Conservation (phyloP, 2,113 vertebrate genomes). For the Cryptomyrus ogoouensis region DNA sequence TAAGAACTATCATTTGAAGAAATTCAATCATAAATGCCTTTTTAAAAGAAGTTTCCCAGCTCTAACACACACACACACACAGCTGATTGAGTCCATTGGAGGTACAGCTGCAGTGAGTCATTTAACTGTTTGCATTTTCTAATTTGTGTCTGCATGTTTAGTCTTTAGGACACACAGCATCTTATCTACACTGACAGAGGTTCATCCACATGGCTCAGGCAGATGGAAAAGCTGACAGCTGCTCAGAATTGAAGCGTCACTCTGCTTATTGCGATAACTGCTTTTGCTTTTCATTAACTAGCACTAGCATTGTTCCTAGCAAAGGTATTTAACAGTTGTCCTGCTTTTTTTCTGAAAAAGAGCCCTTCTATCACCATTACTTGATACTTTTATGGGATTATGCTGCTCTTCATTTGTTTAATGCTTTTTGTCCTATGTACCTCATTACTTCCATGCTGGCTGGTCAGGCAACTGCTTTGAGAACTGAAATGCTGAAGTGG, state of each 20-base stretch:
- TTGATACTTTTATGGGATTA: not conserved
- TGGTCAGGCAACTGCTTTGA: not conserved
- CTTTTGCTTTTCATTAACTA: not conserved
- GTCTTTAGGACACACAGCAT: not conserved
- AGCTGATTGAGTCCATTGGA: not conserved
- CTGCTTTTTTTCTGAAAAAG: not conserved
- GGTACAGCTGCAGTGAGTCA: not conserved
- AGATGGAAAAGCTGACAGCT: not conserved
- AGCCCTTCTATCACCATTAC: not conserved
- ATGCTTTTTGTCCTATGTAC: not conserved
- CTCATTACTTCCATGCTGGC: not conserved
- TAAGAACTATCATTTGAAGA: too few relatives aligned
- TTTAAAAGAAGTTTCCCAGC: not conserved
- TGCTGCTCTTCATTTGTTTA: not conserved
- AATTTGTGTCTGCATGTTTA: not conserved
- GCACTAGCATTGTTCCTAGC: conserved; percentile 2
- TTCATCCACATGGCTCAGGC: not conserved
- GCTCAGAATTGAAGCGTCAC: not conserved
- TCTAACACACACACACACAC: not conserved
- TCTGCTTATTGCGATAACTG: not conserved
- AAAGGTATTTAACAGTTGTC: not conserved
- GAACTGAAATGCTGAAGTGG: not conserved
- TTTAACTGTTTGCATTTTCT: not conserved
- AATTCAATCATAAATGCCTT: not conserved
- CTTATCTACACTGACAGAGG: not conserved